Conservation (phyloP, 2,888 invertebrate genomes). For the Oegoconia quadripuncta region DNA sequence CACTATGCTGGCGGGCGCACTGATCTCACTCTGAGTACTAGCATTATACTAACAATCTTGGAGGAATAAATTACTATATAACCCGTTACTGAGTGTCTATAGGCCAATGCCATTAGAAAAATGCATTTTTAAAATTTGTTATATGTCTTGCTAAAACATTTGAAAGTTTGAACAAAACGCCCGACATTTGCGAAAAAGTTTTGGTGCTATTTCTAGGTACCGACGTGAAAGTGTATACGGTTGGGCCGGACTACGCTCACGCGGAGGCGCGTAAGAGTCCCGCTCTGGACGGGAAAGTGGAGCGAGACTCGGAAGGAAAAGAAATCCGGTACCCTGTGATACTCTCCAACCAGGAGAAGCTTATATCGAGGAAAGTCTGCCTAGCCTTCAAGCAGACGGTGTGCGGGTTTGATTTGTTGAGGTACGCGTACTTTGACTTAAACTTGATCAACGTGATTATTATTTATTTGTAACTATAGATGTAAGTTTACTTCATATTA, state of each 20-base stretch:
- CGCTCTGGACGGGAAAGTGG: conserved; percentile 98
- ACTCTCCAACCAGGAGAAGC: conserved; percentile 96
- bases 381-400: conserved; percentile 98
- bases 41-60: too few species aligned
- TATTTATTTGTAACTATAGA: too few species aligned
- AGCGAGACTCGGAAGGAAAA: conserved; percentile 97
- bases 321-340: conserved; percentile 99
- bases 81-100: too few species aligned
- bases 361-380: conserved; percentile 98
- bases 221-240: conserved; percentile 95
- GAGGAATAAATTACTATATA: too few species aligned
- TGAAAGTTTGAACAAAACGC: too few species aligned
- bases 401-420: conserved; percentile 98
- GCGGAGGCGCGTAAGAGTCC: conserved; percentile 99
- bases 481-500: too few species aligned
- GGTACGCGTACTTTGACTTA: conserved; percentile 74
- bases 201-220: conserved; percentile 70
- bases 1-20: too few species aligned
- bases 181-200: background rate
- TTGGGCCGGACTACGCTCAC: conserved; percentile 99
- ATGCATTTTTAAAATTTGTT: background rate
- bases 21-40: too few species aligned
- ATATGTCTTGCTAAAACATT: background rate
- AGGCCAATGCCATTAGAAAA: background rate
- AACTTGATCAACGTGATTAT: too few species aligned